Evolutionary conservation across 2,113 vertebrate genomes (phyloP), one percentile per base, ranked within the genome.

Genomic region (Aphelocoma coerulescens): DNA sequence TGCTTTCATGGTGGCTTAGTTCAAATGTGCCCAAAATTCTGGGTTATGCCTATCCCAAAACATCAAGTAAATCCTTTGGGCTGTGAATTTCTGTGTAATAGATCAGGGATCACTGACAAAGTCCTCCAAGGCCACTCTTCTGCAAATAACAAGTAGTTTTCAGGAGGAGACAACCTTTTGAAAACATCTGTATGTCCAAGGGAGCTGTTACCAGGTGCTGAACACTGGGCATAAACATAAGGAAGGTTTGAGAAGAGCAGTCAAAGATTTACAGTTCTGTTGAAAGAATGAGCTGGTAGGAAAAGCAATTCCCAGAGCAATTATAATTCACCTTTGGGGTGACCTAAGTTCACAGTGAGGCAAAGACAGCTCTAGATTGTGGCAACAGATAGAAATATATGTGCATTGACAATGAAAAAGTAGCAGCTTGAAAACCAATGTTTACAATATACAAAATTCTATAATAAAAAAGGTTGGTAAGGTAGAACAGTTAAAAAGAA

Each of bases 141-240:
- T 83, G 49, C 79, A 94, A 86, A 78, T 78, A 96, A 49, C 83
- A 85, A 91, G 88, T 78, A 37, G 52, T 61, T 94, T 96, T 86
- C 77, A 69, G 86, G 68, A 62, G 17, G 15, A 91, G 37, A 63
- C 46, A 33, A 66, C 44, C n/a, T 79, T 79, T 73, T 63, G 41
- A 85, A 88, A 66, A 30, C 39, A 44, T 66, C 52, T 35, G 9
- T 75, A 13, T 41, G 48, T 88, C 37, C 39, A 74, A 69, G 48
- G 21, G 33, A 91, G 35, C 54, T 95, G 79, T 46, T 67, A n/a
- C 8, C 71, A 49, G 21, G n/a, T 89, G 93, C 51, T 88, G 46
- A 72, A 44, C 37, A 18, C 43, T 55, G 95, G 61, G 51, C 18
- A 69, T 28, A n/a, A 79, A 46, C 46, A 28, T 22, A 41, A 57